Conservation (phyloP, 2,113 vertebrate genomes). For the Haemorhous mexicanus region DNA sequence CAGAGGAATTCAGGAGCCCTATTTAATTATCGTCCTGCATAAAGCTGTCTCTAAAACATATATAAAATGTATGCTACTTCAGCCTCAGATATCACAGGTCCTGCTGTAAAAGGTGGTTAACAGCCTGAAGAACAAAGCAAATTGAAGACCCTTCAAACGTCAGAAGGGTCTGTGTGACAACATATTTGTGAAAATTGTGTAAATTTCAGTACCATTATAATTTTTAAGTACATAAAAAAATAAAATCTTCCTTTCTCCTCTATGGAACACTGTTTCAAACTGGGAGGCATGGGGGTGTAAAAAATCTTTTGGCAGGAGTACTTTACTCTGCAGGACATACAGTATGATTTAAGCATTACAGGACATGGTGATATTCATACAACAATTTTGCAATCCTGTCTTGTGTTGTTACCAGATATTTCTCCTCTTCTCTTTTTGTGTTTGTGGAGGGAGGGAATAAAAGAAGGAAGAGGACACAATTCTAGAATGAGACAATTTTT, state of each 20-base stretch:
- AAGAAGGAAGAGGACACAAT: not conserved
- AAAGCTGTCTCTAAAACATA: not conserved
- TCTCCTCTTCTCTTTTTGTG: not conserved
- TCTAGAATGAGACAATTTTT: not conserved
- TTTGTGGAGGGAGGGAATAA: not conserved
- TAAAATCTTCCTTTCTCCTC: not conserved
- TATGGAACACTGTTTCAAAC: not conserved
- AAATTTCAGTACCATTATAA: not conserved
- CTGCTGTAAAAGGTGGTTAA: not conserved
- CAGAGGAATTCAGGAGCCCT: not conserved
- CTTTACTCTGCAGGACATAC: not conserved
- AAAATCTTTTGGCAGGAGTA: not conserved
- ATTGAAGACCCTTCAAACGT: not conserved
- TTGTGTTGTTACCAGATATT: not conserved
- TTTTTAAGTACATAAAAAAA: not conserved
- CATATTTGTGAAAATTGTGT: not conserved
- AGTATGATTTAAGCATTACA: not conserved
- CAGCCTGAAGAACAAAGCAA: not conserved
- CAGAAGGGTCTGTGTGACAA: not conserved
- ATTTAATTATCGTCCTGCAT: not conserved
- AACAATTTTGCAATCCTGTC: not conserved
- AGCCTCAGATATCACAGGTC: not conserved
- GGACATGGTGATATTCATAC: not conserved
- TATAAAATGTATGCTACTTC: not conserved
- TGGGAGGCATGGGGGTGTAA: not conserved